Evolutionary conservation across 2,113 vertebrate genomes (phyloP).

Genomic region (Nothocercus julius): DNA sequence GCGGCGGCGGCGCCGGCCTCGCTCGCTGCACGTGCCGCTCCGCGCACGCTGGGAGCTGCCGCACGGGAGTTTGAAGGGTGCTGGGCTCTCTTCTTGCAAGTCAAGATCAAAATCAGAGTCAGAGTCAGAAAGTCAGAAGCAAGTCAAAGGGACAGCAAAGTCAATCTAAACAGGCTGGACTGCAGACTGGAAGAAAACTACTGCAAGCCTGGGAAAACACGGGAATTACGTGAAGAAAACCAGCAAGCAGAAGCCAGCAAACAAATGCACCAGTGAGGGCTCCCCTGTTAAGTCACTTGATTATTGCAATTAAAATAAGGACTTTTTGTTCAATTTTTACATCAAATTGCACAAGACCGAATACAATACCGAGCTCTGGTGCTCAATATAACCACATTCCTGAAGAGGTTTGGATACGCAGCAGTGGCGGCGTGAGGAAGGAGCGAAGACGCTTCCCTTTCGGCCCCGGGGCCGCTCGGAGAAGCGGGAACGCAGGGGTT

Average conservation of each 20-base stretch:
- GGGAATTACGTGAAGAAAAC: not conserved
- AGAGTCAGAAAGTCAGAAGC: too few relatives aligned
- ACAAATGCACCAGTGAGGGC: not conserved
- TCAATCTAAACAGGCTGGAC: not conserved
- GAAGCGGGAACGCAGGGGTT: accelerated
- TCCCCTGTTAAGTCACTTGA: not conserved
- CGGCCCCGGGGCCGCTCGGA: not conserved
- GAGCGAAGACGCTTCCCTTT: not conserved
- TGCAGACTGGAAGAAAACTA: not conserved
- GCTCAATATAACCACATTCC: not conserved
- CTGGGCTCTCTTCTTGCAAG: not conserved
- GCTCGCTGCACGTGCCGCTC: accelerated
- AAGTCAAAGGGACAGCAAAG: not conserved
- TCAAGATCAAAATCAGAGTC: too few relatives aligned
- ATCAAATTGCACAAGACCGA: not conserved
- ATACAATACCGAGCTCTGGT: not conserved
- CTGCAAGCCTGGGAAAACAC: not conserved
- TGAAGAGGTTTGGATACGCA: not conserved
- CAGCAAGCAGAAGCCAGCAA: accelerated
- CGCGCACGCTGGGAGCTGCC: not conserved
- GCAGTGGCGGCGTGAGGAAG: not conserved
- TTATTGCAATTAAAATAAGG: not conserved
- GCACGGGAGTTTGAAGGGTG: not conserved
- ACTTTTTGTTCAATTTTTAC: not conserved
- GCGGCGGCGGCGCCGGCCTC: not conserved